phyloP scores from a whole-genome alignment of 1,140 invertebrate species.

The Steinernema khuongi region DNA sequence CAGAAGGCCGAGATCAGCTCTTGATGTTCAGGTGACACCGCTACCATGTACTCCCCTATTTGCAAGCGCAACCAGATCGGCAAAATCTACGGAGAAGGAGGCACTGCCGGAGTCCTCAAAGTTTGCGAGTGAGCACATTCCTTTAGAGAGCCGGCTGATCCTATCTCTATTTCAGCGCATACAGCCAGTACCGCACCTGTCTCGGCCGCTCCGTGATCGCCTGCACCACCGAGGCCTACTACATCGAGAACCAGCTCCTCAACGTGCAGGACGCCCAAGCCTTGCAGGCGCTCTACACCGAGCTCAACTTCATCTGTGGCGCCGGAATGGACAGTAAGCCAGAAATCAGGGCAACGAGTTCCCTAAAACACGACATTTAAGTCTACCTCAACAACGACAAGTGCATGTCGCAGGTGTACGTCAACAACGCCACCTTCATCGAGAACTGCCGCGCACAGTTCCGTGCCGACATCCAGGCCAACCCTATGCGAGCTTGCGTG shows the following conservation, averaged over 20 bases:
- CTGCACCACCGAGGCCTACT: neutral
- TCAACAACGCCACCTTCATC: neutral
- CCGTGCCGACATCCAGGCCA: neutral
- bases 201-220: neutral
- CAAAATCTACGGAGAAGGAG: neutral
- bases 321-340: conserved; percentile 6
- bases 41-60: neutral
- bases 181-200: neutral
- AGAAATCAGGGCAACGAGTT: neutral
- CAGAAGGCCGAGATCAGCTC: neutral
- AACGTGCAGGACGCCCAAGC: neutral
- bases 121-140: neutral
- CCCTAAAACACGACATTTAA: neutral
- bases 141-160: neutral
- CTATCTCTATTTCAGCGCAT: neutral
- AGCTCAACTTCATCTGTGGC: conserved; percentile 2
- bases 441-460: neutral
- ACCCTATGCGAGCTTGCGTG: neutral
- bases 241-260: neutral
- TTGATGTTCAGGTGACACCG: neutral
- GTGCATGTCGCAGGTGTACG: neutral
- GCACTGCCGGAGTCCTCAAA: neutral
- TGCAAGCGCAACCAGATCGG: neutral
- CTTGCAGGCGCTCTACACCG: neutral
- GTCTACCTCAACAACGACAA: neutral